Evolutionary conservation across 2,888 invertebrate genomes (phyloP).

Genomic region (Camponotus fellah): DNA sequence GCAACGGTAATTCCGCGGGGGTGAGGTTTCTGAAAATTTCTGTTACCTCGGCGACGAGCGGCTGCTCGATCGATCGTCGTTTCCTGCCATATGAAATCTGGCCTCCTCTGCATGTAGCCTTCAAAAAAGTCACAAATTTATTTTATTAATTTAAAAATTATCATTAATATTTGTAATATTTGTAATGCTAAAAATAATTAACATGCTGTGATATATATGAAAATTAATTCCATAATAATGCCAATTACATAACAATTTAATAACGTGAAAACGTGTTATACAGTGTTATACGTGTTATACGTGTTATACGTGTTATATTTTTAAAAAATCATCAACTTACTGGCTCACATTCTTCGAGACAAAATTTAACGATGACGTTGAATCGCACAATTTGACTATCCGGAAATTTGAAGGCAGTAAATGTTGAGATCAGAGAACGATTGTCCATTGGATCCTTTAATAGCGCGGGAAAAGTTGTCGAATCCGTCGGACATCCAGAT

Average conservation of each 20-base stretch:
- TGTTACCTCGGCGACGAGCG: conserved; percentile 44
- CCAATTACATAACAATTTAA: neutral
- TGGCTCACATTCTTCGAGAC: conserved; percentile 90
- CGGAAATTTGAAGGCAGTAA: conserved; percentile 95
- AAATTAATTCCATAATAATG: neutral
- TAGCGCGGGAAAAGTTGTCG: conserved; percentile 88
- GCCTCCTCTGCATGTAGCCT: conserved; percentile 65
- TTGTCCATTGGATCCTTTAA: conserved; percentile 81
- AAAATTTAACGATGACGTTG: conserved; percentile 93
- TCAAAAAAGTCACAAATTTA: conserved; percentile 14
- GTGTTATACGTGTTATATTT: neutral
- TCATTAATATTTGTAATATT: neutral
- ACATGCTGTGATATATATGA: neutral
- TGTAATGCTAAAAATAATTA: neutral
- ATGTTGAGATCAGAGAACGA: conserved; percentile 88
- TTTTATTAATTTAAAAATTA: neutral
- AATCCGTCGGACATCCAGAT: conserved; percentile 93
- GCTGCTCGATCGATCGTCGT: conserved; percentile 63
- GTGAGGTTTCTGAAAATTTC: conserved; percentile 69
- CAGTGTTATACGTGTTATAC: too few relatives aligned
- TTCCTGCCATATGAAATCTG: conserved; percentile 76
- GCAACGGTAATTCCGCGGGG: conserved; percentile 87
- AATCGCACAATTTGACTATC: conserved; percentile 94
- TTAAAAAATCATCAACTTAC: conserved; percentile 83
- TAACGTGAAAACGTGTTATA: neutral